These are phyloP conservation scores for Gobius niger DNA, from an alignment of 2,113 vertebrate species.

Conservation along the genomic window DNA sequence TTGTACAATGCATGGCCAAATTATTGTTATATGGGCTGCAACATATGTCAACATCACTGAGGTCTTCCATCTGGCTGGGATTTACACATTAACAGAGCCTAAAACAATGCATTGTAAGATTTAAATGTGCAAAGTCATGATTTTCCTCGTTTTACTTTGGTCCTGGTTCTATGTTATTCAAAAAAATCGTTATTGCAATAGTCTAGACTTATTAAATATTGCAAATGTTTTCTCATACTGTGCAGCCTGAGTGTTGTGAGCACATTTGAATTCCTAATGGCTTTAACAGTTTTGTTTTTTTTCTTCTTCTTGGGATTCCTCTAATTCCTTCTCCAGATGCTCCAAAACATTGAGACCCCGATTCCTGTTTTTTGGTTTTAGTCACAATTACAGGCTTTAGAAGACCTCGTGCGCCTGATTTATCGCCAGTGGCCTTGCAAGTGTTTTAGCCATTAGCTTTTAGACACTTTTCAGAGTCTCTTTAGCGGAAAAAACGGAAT, in stretches of 20 bases:
- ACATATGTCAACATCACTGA: too few relatives aligned
- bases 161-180: too few relatives aligned
- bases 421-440: conserved; percentile 51
- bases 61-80: too few relatives aligned
- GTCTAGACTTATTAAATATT: too few relatives aligned
- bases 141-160: too few relatives aligned
- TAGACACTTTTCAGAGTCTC: conserved; percentile 15
- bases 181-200: too few relatives aligned
- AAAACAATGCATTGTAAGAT: too few relatives aligned
- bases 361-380: conserved; percentile 58
- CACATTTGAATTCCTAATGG: conserved; percentile 35
- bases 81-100: too few relatives aligned
- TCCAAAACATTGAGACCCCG: conserved; percentile 27
- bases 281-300: conserved; percentile 6
- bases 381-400: conserved; percentile 65
- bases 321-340: conserved; percentile 65
- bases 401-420: conserved; percentile 61
- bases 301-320: conserved; percentile 43
- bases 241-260: background rate
- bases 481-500: conserved; percentile 16
- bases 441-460: conserved; percentile 64
- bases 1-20: too few relatives aligned
- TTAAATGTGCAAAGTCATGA: too few relatives aligned
- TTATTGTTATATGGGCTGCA: too few relatives aligned
- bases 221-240: too few relatives aligned